These are phyloP conservation scores for Fistularia commersonii DNA, from an alignment of 2,797 vertebrate genomes.

Conservation along the genomic window DNA sequence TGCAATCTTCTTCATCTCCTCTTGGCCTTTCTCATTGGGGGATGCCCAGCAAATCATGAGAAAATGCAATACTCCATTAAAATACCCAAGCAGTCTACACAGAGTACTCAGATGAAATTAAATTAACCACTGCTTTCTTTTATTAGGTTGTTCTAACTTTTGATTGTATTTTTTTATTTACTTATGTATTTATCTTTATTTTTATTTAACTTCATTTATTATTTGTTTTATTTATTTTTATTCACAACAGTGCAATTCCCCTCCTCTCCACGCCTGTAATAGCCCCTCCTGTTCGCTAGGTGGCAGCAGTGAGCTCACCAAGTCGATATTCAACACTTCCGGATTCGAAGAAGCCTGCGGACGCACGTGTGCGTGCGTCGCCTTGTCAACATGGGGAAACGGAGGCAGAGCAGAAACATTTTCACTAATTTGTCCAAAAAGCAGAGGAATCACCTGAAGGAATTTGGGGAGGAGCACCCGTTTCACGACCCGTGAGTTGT, in stretches of 20 bases:
- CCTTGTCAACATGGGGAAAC: slow-evolving; percentile 83
- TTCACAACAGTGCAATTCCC: not conserved
- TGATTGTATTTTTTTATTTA: too few species aligned
- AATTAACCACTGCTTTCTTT: too few species aligned
- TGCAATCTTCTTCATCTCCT: too few species aligned
- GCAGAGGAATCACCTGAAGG: slow-evolving; percentile 89
- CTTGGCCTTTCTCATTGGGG: too few species aligned
- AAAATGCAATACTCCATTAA: too few species aligned
- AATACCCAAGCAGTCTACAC: too few species aligned
- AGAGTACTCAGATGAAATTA: too few species aligned
- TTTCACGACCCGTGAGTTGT: slow-evolving; percentile 82
- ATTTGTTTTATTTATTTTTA: not conserved
- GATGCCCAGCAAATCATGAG: too few species aligned
- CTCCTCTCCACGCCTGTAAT: slow-evolving; percentile 5
- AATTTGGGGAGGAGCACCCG: slow-evolving; percentile 94
- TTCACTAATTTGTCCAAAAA: slow-evolving; percentile 81
- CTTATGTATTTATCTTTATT: too few species aligned
- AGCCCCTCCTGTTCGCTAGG: slow-evolving; percentile 19
- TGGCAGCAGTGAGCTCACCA: not conserved
- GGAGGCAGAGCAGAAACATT: slow-evolving; percentile 62
- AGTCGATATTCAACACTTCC: not conserved
- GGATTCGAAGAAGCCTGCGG: not conserved
- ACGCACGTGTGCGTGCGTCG: slow-evolving; percentile 24
- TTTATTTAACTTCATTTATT: not conserved
- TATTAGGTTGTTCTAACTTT: too few species aligned